Percentiles rank a stretch among this genome's conserved stretches.
These are phyloP conservation scores for Fragum whitleyi DNA, from an alignment of 2,888 invertebrate genomes.

Conservation along the genomic window DNA sequence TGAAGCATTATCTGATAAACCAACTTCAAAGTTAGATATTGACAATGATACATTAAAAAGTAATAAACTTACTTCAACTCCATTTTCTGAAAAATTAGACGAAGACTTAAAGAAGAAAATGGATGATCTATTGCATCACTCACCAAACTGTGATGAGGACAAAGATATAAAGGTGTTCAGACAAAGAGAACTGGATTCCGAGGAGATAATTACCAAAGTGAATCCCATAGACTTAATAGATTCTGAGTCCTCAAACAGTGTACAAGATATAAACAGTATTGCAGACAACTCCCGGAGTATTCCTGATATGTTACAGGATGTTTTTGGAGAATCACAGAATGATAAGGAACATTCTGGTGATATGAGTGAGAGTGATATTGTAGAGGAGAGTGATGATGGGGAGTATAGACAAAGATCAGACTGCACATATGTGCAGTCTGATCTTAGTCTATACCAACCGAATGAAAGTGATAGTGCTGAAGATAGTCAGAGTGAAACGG, in stretches of 20 bases:
- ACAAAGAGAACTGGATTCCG: background rate
- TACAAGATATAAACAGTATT: constrained; percentile 36
- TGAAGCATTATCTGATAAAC: background rate
- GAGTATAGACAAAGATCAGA: no score
- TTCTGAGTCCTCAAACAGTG: constrained; percentile 21
- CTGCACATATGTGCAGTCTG: no score
- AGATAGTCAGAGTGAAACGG: background rate
- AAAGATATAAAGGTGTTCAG: background rate
- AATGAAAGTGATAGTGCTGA: background rate
- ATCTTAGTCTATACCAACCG: no score
- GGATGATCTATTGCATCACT: background rate
- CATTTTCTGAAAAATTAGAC: background rate
- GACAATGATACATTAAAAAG: background rate
- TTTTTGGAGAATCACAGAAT: constrained; percentile 28
- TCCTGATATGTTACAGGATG: constrained; percentile 57
- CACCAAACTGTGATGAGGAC: background rate
- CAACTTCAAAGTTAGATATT: background rate
- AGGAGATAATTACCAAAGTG: background rate
- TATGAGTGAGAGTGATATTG: background rate
- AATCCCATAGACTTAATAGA: background rate
- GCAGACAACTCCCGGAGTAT: constrained; percentile 41
- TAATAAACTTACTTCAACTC: background rate
- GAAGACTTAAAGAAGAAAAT: background rate
- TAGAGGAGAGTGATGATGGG: background rate
- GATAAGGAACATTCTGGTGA: background rate